Base-by-base conservation (phyloP, 2,797 vertebrate genomes). In the Ateles fusciceps region DNA sequence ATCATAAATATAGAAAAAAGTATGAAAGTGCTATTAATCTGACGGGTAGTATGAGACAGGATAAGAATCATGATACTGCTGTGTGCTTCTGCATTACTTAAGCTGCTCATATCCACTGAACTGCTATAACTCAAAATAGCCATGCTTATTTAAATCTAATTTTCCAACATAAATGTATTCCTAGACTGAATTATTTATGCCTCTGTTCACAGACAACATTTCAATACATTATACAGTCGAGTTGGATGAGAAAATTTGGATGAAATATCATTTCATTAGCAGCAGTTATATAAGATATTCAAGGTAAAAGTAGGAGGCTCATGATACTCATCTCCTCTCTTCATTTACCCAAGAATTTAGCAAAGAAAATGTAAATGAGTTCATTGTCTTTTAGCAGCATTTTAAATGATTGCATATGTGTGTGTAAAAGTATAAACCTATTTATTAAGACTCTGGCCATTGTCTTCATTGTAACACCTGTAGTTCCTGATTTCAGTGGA, bases 201-300 rank as follows among this genome's bases (percentile, higher is more conserved):
- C 21, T 91, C 17, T 88, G 0, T 52, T 88, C 83, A 90, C 42
- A 95, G 92, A 94, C 44, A 95, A 7, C 36, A 94, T 89, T 96
- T 94, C 0, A 94, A 83, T 95, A 85, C 11, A 94, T 96, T 91
- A 81, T 48, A 92, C 7, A 48, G 52, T 72, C 33, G 72, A 72
- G 13, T 75, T 76, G 90, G 26, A 91, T 14, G 33, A 81, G 42
- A 95, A 64, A 78, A 91, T 68, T 13, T 71, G 7, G 42, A 61
- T 85, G 19, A 96, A 89, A 96, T 95, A 84, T 83, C 48, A 97
- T 93, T 96, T 96, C 30, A 87, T 85, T 96, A 87, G 71, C 6
- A 78, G 0, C 4, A 36, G 91, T 93, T 96, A 61, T 28, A 19
- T 94, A 78, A 95, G 21, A 57, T 72, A 81, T 71, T 61, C 21